phyloP scores from a whole-genome alignment of 53 echinoderm and acorn worm species.

The Echinometra lucunter region DNA sequence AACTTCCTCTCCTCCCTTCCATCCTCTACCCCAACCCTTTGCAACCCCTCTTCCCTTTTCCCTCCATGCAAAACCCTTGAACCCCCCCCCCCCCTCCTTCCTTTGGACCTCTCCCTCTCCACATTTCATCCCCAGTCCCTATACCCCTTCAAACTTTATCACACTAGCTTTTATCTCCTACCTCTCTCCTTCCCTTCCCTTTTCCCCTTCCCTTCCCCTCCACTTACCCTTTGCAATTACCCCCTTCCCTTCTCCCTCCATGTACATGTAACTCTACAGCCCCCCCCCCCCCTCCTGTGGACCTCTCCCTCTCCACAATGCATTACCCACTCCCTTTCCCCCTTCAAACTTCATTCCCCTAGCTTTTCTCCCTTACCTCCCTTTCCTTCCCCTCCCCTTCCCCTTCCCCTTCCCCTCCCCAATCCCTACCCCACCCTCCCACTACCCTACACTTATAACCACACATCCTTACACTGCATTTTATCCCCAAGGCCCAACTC shows the following conservation, averaged over 20 bases:
- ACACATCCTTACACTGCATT: neutral
- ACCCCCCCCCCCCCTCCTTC: neutral
- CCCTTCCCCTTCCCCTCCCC: neutral
- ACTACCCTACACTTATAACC: neutral
- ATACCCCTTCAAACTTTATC: neutral
- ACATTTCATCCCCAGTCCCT: neutral
- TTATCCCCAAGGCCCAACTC: neutral
- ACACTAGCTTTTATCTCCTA: neutral
- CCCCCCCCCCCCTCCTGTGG: neutral
- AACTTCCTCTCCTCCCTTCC: neutral
- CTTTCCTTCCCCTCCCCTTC: neutral
- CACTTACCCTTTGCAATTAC: no score
- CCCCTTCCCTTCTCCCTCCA: no score
- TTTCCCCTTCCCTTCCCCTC: neutral
- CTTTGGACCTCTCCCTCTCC: neutral
- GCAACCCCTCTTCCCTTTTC: neutral
- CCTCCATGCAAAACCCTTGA: neutral
- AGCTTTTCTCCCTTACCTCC: neutral
- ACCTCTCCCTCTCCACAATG: neutral
- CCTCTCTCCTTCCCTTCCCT: neutral
- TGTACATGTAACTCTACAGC: no score
- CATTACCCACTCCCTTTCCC: neutral
- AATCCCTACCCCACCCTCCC: neutral
- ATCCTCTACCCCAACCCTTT: neutral
- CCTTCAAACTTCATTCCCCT: neutral